phyloP scores from a whole-genome alignment of 2,888 invertebrate species.

The Ophion obscuratus region DNA sequence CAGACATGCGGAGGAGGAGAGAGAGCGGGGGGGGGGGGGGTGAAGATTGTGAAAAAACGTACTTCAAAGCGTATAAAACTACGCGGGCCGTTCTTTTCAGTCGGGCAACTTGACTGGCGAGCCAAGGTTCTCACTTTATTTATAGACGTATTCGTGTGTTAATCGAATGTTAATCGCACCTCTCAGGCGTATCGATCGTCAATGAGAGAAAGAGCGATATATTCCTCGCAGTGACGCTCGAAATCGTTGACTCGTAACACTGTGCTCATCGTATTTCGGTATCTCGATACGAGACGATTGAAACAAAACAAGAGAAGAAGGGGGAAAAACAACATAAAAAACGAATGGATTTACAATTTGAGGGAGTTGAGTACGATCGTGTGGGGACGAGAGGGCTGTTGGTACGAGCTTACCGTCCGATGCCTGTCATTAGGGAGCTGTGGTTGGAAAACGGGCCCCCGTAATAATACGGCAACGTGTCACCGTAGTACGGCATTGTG shows the following conservation, averaged over 20 bases:
- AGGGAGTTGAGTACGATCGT: slow-evolving; percentile 3
- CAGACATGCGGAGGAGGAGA: not conserved
- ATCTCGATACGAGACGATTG: not conserved
- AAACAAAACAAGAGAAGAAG: not conserved
- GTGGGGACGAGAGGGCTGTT: not conserved
- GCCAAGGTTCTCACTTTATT: slow-evolving; percentile 68
- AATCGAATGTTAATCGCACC: slow-evolving; percentile 62
- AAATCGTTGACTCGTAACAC: slow-evolving; percentile 35
- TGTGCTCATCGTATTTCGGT: not conserved
- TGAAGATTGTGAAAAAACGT: slow-evolving; percentile 24
- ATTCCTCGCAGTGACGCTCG: not conserved
- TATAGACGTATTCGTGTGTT: slow-evolving; percentile 61
- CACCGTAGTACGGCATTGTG: slow-evolving; percentile 82
- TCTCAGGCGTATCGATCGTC: slow-evolving; percentile 55
- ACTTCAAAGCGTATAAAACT: slow-evolving; percentile 46
- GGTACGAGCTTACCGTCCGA: slow-evolving; percentile 77
- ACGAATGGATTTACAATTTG: not conserved
- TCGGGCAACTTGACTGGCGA: slow-evolving; percentile 59
- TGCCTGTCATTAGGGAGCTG: slow-evolving; percentile 82
- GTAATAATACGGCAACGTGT: slow-evolving; percentile 79
- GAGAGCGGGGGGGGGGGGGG: not conserved
- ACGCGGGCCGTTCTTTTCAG: slow-evolving; percentile 47
- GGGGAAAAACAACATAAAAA: not conserved
- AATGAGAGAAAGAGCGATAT: slow-evolving; percentile 22
- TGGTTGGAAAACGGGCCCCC: slow-evolving; percentile 80